A percentile compares a stretch with the other conserved stretches of the same genome.
Conservation (phyloP, 2,888 invertebrate species). For the Suillia variegata region DNA sequence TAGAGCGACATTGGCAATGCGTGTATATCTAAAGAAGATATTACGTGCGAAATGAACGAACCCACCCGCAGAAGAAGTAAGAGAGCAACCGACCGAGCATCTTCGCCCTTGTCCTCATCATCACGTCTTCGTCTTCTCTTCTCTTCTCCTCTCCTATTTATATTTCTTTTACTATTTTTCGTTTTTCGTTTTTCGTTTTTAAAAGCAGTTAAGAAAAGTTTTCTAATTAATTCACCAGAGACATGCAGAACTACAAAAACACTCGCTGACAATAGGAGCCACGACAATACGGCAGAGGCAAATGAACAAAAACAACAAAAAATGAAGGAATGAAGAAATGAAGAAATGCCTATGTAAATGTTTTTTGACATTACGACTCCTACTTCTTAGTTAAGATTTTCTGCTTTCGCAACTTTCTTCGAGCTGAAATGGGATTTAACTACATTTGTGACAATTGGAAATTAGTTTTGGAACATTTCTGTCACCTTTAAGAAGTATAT, state of each 20-base stretch:
- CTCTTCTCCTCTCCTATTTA: too few relatives aligned
- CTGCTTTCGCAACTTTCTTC: neutral
- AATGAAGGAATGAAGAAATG: slow-evolving; percentile 18
- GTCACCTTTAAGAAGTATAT: too few relatives aligned
- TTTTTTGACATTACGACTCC: neutral
- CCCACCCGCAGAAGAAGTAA: neutral
- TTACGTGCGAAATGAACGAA: neutral
- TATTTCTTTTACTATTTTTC: too few relatives aligned
- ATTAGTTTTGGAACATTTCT: neutral
- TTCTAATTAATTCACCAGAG: slow-evolving; percentile 51
- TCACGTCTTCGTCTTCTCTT: neutral
- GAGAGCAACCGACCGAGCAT: neutral
- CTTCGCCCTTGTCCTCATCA: neutral
- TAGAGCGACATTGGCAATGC: slow-evolving; percentile 7
- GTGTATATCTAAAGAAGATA: slow-evolving; percentile 18
- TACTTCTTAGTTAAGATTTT: neutral
- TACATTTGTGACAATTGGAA: neutral
- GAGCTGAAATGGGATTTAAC: neutral
- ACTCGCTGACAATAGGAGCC: slow-evolving; percentile 13
- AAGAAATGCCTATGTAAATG: slow-evolving; percentile 28
- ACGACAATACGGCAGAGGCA: neutral
- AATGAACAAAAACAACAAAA: neutral
- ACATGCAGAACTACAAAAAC: slow-evolving; percentile 31
- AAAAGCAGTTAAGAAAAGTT: slow-evolving; percentile 50
- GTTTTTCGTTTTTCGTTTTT: slow-evolving; percentile 29